These are phyloP conservation scores for Embidobia sp. DNA, from an alignment of 2,888 invertebrate genomes.

Conservation along the genomic window DNA sequence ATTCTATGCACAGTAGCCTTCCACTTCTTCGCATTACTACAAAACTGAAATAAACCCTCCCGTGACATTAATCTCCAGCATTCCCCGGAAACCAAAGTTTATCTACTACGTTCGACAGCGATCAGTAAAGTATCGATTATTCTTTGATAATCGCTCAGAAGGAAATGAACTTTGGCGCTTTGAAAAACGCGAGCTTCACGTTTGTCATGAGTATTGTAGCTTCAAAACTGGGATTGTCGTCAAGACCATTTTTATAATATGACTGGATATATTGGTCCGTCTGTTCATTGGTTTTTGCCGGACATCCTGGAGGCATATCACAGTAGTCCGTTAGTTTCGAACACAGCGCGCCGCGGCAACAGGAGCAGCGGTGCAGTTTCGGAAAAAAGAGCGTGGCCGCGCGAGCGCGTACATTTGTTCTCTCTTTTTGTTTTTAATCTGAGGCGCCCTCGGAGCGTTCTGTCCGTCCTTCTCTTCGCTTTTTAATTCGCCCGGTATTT, in stretches of 20 bases:
- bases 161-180: too few relatives aligned
- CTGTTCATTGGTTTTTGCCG: conserved; percentile 69
- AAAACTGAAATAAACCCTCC: too few relatives aligned
- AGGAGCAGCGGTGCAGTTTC: too few relatives aligned
- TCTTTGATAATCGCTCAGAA: too few relatives aligned
- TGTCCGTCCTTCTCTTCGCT: conserved; percentile 60
- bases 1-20: too few relatives aligned
- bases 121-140: too few relatives aligned
- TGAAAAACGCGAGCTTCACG: background rate
- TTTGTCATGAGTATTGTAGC: conserved; percentile 33
- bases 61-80: too few relatives aligned
- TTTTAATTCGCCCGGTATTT: conserved; percentile 77
- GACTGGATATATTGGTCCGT: conserved; percentile 60
- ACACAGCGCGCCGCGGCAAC: conserved; percentile 23
- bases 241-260: conserved; percentile 50
- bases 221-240: conserved; percentile 51
- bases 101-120: too few relatives aligned
- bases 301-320: conserved; percentile 66
- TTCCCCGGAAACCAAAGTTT: too few relatives aligned
- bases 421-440: conserved; percentile 64
- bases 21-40: too few relatives aligned
- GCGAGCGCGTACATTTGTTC: conserved; percentile 20
- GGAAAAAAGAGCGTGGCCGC: conserved; percentile 59
- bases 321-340: conserved; percentile 44
- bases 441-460: conserved; percentile 44